Conservation (phyloP, 2,888 invertebrate genomes). For the Tyria jacobaeae region DNA sequence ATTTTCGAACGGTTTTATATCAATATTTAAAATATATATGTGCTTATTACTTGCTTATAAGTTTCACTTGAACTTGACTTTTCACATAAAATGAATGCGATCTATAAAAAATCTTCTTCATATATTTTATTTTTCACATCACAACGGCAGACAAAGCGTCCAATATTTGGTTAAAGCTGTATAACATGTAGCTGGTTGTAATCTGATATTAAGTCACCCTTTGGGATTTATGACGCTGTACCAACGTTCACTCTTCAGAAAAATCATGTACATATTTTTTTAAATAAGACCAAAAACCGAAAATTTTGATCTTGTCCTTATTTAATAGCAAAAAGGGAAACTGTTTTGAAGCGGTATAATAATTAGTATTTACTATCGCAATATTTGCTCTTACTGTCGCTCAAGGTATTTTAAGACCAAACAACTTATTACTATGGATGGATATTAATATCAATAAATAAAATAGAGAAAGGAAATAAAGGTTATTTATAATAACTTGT, state of each 20-base stretch:
- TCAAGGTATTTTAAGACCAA: too few species aligned
- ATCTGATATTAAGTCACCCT: constrained; percentile 41
- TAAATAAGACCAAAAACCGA: not conserved
- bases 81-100: not conserved
- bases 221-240: constrained; percentile 37
- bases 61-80: too few species aligned
- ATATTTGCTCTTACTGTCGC: too few species aligned
- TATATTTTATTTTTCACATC: constrained; percentile 13
- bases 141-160: constrained; percentile 10
- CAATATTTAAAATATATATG: too few species aligned
- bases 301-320: constrained; percentile 19
- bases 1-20: too few species aligned
- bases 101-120: constrained; percentile 19
- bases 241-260: constrained; percentile 35
- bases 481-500: too few species aligned
- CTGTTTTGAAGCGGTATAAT: too few species aligned
- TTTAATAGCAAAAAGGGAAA: constrained; percentile 15
- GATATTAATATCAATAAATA: too few species aligned
- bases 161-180: constrained; percentile 40
- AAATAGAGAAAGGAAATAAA: too few species aligned
- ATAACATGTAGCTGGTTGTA: constrained; percentile 33
- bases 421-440: too few species aligned
- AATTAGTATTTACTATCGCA: too few species aligned
- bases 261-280: constrained; percentile 21
- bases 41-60: too few species aligned